Base-by-base conservation (phyloP, 2,797 vertebrate species). In the Acanthopagrus latus region DNA sequence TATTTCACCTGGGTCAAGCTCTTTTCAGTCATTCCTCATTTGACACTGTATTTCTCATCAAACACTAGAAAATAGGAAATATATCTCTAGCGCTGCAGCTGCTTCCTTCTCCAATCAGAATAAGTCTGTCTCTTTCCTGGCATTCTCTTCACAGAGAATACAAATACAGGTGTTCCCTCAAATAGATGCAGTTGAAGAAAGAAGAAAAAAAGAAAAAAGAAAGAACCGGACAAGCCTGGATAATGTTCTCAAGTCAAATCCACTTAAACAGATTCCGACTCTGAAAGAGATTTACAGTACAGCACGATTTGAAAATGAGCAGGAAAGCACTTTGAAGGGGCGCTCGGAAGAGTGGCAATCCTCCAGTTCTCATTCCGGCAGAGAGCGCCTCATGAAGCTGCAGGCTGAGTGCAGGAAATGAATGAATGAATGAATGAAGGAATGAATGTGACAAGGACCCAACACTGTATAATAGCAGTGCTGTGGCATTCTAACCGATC, bases 301-400 rank as follows among this genome's bases (percentile, higher is more conserved):
- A 44, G 51, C 25, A 52, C 48, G 65, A 46, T 60, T 47, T 81
- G 76, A 84, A 47, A 81, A 66, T 79, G 67, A 86, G 47, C 72
- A 81, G 73, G 52, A 70, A 65, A 69, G 25, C 69, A 62, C 73
- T 80, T 75, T 68, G n/a, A 66, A 27, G 14, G 5, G 27, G 48
- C 21, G 12, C 66, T 85, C 76, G 71, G 48, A 77, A 74, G 86
- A 64, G 67, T 88, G 86, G 66, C 81, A 74, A 51, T 56, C 29
- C 6, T 80, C 82, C 82, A 75, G 47, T 21, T 81, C 68, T 64
- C 58, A 29, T 62, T 74, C 50, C 20, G n/a, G 54, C 20, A 11
- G 23, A 23, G 74, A 80, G 68, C 23, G 50, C 56, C 65, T 74
- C 7, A 65, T 38, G 52, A 75, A 75, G 44, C 76, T 1, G 18